Conservation (phyloP, 2,888 invertebrate species). For the Conchocele bisecta region DNA sequence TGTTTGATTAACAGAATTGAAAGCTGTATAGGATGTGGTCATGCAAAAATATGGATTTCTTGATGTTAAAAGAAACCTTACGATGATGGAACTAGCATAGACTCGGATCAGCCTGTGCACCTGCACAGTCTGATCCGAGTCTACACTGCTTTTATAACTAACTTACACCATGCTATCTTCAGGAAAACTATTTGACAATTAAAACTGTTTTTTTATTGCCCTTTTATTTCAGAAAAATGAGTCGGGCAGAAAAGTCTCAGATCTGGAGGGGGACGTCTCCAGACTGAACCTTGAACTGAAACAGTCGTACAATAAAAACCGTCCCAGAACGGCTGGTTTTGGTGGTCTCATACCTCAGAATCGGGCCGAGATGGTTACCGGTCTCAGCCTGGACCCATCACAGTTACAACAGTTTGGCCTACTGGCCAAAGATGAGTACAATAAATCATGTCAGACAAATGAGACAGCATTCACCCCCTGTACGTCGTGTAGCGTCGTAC, state of each 20-base stretch:
- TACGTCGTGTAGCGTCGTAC: constrained; percentile 80
- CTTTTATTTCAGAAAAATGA: constrained; percentile 73
- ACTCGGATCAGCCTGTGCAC: too few relatives aligned
- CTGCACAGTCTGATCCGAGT: too few relatives aligned
- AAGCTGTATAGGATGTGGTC: too few relatives aligned
- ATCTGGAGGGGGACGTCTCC: constrained; percentile 69
- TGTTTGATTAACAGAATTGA: too few relatives aligned
- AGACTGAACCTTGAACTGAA: constrained; percentile 53
- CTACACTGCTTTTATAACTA: too few relatives aligned
- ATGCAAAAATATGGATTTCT: too few relatives aligned
- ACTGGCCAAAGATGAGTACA: constrained; percentile 76
- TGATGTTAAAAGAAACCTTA: too few relatives aligned
- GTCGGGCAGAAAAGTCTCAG: constrained; percentile 67
- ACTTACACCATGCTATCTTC: too few relatives aligned
- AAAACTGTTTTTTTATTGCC: not conserved
- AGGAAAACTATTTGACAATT: too few relatives aligned
- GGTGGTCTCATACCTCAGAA: constrained; percentile 65
- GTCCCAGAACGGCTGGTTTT: constrained; percentile 58
- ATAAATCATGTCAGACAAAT: constrained; percentile 81
- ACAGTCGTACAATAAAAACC: constrained; percentile 31
- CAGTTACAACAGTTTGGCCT: constrained; percentile 45
- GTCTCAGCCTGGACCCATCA: constrained; percentile 42
- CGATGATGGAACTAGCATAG: too few relatives aligned
- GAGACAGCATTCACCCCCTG: constrained; percentile 82
- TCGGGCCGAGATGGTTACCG: constrained; percentile 59